Evolutionary conservation across 2,888 invertebrate genomes (phyloP).

Genomic region (Brenthis ino): DNA sequence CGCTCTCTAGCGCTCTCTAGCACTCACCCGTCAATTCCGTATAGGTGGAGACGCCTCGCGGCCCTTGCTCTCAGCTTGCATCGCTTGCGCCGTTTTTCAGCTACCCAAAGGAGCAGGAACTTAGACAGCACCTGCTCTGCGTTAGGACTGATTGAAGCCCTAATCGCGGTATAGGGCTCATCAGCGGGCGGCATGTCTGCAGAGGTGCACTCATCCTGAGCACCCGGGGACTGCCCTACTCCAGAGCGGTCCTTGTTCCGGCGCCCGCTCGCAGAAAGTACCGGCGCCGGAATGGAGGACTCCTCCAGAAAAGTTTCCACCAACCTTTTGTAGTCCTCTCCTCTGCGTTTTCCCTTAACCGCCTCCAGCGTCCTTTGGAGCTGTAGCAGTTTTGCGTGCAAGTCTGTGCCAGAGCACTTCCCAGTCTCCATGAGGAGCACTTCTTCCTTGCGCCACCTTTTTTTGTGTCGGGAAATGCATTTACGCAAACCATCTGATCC

Average conservation of each 20-base stretch:
- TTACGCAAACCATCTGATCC: no score
- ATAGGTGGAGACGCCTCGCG: no score
- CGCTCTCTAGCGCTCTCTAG: background rate
- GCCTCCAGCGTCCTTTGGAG: constrained; percentile 35
- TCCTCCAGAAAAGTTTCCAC: constrained; percentile 15
- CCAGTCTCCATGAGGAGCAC: constrained; percentile 29
- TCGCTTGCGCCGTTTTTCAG: no score
- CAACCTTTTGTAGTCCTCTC: constrained; percentile 11
- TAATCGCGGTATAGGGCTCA: background rate
- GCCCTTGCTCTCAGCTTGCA: no score
- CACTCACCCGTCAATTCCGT: background rate
- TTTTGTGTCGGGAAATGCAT: no score
- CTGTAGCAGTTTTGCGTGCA: constrained; percentile 27
- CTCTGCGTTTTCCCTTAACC: constrained; percentile 35
- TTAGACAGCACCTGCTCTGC: background rate
- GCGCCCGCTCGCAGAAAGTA: background rate
- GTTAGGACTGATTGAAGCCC: constrained; percentile 1
- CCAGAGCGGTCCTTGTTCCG: background rate
- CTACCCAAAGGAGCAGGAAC: constrained; percentile 22
- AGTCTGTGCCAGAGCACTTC: constrained; percentile 24
- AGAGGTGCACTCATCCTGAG: background rate
- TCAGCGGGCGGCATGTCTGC: constrained; percentile 9
- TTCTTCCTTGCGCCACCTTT: constrained; percentile 35
- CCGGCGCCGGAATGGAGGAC: background rate
- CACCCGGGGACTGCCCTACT: background rate